These are phyloP conservation scores for Enteromius treurensis DNA, from an alignment of 2,797 vertebrate species.

Conservation along the genomic window DNA sequence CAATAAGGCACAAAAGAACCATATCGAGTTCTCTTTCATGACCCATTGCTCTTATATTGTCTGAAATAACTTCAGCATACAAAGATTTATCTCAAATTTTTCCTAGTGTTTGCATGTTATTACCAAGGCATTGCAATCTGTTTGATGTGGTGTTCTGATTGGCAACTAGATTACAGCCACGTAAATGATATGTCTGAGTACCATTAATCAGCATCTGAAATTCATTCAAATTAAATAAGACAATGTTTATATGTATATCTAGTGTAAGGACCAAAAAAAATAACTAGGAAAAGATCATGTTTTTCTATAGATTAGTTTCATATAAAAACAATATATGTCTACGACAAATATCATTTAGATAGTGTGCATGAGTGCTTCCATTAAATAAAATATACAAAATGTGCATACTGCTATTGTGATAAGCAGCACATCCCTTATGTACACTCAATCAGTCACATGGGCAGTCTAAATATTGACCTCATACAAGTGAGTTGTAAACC, in stretches of 20 bases:
- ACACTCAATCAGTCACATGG: constrained; percentile 24
- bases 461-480: constrained; percentile 44
- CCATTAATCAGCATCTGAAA: neutral
- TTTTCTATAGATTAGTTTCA: neutral
- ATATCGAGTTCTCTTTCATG: neutral
- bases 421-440: constrained; percentile 24
- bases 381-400: constrained; percentile 10
- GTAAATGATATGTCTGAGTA: neutral
- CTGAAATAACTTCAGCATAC: neutral
- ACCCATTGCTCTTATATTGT: neutral
- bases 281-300: neutral
- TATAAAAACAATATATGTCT: neutral
- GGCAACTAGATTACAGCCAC: neutral
- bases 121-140: neutral
- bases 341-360: neutral
- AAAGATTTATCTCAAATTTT: neutral
- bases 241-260: neutral
- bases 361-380: neutral
- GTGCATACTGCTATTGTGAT: constrained; percentile 25
- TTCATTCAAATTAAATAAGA: neutral
- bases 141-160: neutral
- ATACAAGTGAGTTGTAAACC: constrained; percentile 27
- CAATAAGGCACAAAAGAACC: neutral
- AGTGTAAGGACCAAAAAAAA: neutral
- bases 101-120: neutral